Evolutionary conservation across 2,888 invertebrate genomes (phyloP), one percentile per base, ranked within the genome.

Genomic region (Ormyrus nitidulus): DNA sequence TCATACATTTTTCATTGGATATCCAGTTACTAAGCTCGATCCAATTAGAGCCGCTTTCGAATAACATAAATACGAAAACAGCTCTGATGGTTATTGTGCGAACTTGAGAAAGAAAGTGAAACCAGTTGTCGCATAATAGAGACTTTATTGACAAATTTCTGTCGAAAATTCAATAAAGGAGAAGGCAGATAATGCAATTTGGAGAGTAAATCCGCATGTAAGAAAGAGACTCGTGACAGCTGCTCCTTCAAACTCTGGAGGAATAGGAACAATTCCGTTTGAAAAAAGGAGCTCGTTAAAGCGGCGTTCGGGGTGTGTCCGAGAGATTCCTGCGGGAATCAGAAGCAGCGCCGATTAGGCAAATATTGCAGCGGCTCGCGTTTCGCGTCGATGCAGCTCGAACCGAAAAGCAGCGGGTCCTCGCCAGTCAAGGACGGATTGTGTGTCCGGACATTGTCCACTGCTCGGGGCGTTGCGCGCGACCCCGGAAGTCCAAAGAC

Each of bases 401-500:
- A 54, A 49, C 34, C 58, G 54, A 13, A 4, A 59, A 51, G 51
- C 34, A 49, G 44, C 6, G 61, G 0, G 44, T 54, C 59, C 11
- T 48, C 5, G 4, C 54, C 53, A 48, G 76, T 62, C 69, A 56
- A 62, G 69, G 53, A 13, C 62, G 51, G 49, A 70, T 56, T 56
- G 70, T 77, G 34, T 64, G 48, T 2, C 46, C 34, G 70, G 70
- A 70, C 70, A 59, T 59, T 70, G 70, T 70, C 70, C 70, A 3
- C 9, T 10, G 9, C 11, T 58, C 71, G 69, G 59, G 70, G 70
- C 70, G 70, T 70, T 49, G 56, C 68, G 44, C 66, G 53, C 19
- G 34, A 8, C 10, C 59, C 89, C 88, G 89, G 89, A 89, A 89
- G 84, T 84, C 85, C 68, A 76, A 68, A 8, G 48, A 9, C 13